phyloP scores from a whole-genome alignment of 2,113 vertebrate genomes.

The Machaerirhynchus nigripectus region DNA sequence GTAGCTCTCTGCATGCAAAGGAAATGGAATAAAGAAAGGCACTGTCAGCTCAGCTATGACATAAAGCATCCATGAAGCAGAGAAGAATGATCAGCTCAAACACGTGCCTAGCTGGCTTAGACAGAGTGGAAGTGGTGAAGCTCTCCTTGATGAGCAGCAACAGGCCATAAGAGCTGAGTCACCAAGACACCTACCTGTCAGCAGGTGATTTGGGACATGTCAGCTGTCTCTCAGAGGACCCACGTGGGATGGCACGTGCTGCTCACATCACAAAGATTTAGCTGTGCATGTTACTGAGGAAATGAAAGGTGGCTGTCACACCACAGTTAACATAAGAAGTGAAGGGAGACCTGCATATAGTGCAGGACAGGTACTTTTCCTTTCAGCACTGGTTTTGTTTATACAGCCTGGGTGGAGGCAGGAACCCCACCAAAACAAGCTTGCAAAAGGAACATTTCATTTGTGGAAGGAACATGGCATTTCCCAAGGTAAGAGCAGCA shows the following conservation, averaged over 20 bases:
- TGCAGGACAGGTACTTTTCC: neutral
- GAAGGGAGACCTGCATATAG: neutral
- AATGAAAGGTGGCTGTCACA: neutral
- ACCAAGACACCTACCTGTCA: neutral
- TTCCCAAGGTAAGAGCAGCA: neutral
- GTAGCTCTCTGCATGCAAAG: neutral
- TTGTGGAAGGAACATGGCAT: slow-evolving; percentile 12
- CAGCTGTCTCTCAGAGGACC: neutral
- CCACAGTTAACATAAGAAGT: neutral
- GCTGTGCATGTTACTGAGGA: neutral
- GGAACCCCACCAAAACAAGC: slow-evolving; percentile 34
- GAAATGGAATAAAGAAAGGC: neutral
- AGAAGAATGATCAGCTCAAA: neutral
- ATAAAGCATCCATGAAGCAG: neutral
- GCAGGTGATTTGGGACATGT: neutral
- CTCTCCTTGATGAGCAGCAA: neutral
- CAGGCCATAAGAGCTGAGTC: neutral
- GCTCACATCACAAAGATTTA: neutral
- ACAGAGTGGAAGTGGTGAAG: neutral
- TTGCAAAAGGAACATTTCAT: neutral
- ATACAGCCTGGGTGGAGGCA: neutral
- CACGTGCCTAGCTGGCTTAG: neutral
- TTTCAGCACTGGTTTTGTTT: neutral
- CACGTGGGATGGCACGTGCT: neutral
- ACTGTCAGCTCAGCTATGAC: neutral